Evolutionary conservation across 2,113 vertebrate genomes (phyloP).

Genomic region (Muntiacus reevesi): DNA sequence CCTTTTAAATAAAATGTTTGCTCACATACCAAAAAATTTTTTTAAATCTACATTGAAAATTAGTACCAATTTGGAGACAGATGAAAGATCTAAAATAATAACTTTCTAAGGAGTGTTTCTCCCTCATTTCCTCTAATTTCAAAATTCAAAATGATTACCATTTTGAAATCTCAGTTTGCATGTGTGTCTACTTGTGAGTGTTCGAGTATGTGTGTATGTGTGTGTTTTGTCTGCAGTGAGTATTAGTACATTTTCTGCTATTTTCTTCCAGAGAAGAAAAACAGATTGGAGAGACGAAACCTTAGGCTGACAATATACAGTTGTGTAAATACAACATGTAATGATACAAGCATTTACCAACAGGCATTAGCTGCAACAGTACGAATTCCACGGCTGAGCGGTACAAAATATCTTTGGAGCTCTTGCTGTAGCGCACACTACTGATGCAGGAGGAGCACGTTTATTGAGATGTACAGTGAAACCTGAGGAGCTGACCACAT

Average conservation of each 20-base stretch:
- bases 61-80: conserved; percentile 67
- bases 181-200: not conserved
- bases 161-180: conserved; percentile 57
- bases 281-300: conserved; percentile 65
- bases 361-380: conserved; percentile 70
- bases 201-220: not conserved
- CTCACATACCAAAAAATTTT: conserved; percentile 58
- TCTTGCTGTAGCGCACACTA: conserved; percentile 42
- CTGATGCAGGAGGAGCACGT: conserved; percentile 66
- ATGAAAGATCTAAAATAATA: conserved; percentile 72
- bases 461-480: conserved; percentile 82
- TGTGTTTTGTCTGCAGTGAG: conserved; percentile 47
- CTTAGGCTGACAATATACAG: conserved; percentile 64
- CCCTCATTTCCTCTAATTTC: conserved; percentile 72
- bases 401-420: conserved; percentile 73
- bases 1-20: conserved; percentile 67
- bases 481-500: conserved; percentile 74
- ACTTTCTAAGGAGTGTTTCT: conserved; percentile 62
- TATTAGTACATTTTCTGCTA: conserved; percentile 59
- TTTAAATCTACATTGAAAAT: conserved; percentile 69
- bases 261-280: conserved; percentile 59
- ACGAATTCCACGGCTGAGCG: conserved; percentile 67
- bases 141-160: conserved; percentile 66
- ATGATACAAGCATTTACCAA: conserved; percentile 62
- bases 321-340: conserved; percentile 77